Evolutionary conservation across 2,113 vertebrate genomes (phyloP), one percentile per base, ranked within the genome.

Genomic region (Drymodes brunneopygia): DNA sequence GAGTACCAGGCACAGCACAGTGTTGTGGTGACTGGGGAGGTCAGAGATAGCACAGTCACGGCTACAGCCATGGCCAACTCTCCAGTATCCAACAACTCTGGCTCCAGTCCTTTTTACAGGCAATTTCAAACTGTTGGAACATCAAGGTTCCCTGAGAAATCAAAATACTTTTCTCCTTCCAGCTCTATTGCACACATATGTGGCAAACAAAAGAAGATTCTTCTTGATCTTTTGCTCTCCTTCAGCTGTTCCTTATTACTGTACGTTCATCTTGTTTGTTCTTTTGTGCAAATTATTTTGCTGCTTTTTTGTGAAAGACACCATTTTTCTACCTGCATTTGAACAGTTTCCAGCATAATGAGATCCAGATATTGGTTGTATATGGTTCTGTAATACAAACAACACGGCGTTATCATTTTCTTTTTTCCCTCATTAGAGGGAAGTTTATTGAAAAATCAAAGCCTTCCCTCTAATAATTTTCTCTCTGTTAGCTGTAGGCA

Each of bases 401-500:
- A 86, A 54, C 44, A 81, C 5, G 0, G 72, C 72, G 48, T 93
- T 95, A 93, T 72, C 25, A 42, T 75, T 86, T 95, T 78, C 69
- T 84, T 88, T 92, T 56, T 71, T 62, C 27, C 57, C 75, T 88
- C 64, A 58, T 83, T 92, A 95, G n/a, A 90, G 79, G 64, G 36
- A 29, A 86, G 60, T 42, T 88, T 78, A 88, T 71, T 94, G 93
- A 94, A 97, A 95, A 96, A 94, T 93, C 92, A 90, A 95, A 97
- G 93, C 48, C 40, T 86, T 90, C 61, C 16, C 28, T 84, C 67
- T 81, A 86, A 93, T 84, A 3, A 38, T 93, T 93, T 88, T 94
- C 80, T 88, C 38, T 74, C 64, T 86, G n/a, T 38, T 96, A 90
- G 93, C 95, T 94, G 51, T 28, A 96, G 95, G 95, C 95, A 95